Evolutionary conservation across 2,797 vertebrate species (phyloP).

Genomic region (Enteromius unitaeniatus): DNA sequence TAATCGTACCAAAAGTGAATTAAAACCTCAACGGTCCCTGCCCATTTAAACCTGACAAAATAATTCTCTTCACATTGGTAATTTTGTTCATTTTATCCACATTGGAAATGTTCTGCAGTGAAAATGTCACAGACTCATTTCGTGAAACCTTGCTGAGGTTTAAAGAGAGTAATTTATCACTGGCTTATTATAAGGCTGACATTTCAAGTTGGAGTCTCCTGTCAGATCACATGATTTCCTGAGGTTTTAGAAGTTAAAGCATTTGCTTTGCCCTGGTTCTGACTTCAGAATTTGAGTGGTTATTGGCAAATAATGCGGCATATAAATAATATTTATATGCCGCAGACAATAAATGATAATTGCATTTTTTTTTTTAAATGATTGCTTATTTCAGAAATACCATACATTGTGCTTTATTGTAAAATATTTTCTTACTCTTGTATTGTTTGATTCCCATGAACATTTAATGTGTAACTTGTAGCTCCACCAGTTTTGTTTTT

Average conservation of each 20-base stretch:
- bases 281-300: conserved; percentile 28
- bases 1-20: not conserved
- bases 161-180: conserved; percentile 39
- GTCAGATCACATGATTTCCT: conserved; percentile 58
- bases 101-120: not conserved
- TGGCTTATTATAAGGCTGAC: conserved; percentile 63
- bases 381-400: not conserved
- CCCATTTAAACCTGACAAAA: conserved; percentile 8
- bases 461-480: not conserved
- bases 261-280: conserved; percentile 53
- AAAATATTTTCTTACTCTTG: not conserved
- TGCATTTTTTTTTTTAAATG: not conserved
- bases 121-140: not conserved
- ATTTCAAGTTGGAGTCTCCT: conserved; percentile 55
- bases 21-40: not conserved
- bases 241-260: conserved; percentile 39
- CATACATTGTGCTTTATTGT: not conserved
- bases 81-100: not conserved
- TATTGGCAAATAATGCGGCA: too few relatives aligned
- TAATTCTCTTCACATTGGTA: not conserved
- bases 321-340: too few relatives aligned
- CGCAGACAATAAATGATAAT: not conserved
- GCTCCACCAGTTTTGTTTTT: not conserved
- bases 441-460: not conserved
- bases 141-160: conserved; percentile 1